Conservation (phyloP, 2,113 vertebrate genomes). For the Tenrec ecaudatus region DNA sequence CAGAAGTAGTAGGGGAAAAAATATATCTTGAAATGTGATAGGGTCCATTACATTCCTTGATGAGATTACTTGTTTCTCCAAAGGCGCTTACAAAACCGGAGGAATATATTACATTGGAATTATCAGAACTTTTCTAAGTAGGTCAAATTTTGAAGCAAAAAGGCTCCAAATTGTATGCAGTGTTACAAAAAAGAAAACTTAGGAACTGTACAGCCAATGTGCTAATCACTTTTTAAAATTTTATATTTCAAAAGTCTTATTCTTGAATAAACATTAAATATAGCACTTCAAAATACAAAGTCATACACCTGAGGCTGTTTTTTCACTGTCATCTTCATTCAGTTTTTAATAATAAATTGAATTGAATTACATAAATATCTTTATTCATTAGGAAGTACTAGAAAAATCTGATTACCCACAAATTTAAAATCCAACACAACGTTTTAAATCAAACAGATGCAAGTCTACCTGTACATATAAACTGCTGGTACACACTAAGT, state of each 20-base stretch:
- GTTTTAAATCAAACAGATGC: constrained; percentile 41
- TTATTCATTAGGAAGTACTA: constrained; percentile 78
- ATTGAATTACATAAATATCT: constrained; percentile 81
- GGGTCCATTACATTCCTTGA: constrained; percentile 83
- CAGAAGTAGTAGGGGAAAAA: constrained; percentile 66
- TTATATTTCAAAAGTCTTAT: constrained; percentile 67
- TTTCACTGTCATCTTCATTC: constrained; percentile 83
- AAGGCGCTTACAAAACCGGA: constrained; percentile 81
- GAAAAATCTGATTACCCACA: constrained; percentile 17
- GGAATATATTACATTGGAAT: constrained; percentile 75
- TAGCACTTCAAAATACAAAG: constrained; percentile 85
- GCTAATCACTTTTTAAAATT: constrained; percentile 86
- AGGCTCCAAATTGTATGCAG: constrained; percentile 84
- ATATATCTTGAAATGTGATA: constrained; percentile 83
- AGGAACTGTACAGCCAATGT: constrained; percentile 81
- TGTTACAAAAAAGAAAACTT: constrained; percentile 74
- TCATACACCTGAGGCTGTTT: constrained; percentile 86
- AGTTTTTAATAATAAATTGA: constrained; percentile 82
- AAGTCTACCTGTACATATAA: constrained; percentile 5
- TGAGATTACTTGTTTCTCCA: constrained; percentile 84
- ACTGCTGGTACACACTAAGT: constrained; percentile 1
- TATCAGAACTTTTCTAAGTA: constrained; percentile 88
- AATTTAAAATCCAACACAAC: constrained; percentile 54
- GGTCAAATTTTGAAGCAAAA: constrained; percentile 84
- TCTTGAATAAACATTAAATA: constrained; percentile 85